A percentile compares a stretch with the other conserved stretches of the same genome.
These are phyloP conservation scores for Liopterus haemorrhoidalis DNA, from an alignment of 2,888 invertebrate species.

Conservation along the genomic window DNA sequence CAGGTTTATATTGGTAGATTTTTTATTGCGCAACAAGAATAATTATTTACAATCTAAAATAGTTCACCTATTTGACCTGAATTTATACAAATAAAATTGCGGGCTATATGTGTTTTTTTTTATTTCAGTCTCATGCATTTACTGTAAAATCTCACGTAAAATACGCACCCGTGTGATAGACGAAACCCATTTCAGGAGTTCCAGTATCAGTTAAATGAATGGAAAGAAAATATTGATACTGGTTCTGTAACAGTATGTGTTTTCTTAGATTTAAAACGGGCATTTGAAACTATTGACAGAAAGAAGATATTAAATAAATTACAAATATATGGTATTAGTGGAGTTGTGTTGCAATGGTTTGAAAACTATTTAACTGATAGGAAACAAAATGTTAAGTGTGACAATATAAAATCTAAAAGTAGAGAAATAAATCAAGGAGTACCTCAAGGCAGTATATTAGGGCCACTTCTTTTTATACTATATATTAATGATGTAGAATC, in stretches of 20 bases:
- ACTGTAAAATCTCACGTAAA: no score
- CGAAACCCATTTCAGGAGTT: no score
- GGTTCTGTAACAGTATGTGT: neutral
- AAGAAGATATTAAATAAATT: neutral
- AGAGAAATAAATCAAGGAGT: neutral
- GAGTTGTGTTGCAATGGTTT: neutral
- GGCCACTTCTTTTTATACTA: neutral
- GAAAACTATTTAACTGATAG: neutral
- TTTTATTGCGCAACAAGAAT: no score
- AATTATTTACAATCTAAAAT: no score
- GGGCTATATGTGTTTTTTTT: no score
- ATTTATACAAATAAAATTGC: no score
- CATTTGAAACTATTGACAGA: constrained; percentile 5
- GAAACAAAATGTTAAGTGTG: constrained; percentile 3
- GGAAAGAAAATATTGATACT: constrained; percentile 2
- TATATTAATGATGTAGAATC: constrained; percentile 4
- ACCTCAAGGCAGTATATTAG: constrained; percentile 6
- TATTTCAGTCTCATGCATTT: no score
- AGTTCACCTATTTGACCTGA: no score
- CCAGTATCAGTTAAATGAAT: no score
- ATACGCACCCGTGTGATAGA: no score
- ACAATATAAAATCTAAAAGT: neutral
- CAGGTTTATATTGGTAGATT: no score
- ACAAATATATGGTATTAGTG: neutral
- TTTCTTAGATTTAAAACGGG: constrained; percentile 5